Evolutionary conservation across 2,888 invertebrate species (phyloP).

Genomic region (Drosophila limbata): DNA sequence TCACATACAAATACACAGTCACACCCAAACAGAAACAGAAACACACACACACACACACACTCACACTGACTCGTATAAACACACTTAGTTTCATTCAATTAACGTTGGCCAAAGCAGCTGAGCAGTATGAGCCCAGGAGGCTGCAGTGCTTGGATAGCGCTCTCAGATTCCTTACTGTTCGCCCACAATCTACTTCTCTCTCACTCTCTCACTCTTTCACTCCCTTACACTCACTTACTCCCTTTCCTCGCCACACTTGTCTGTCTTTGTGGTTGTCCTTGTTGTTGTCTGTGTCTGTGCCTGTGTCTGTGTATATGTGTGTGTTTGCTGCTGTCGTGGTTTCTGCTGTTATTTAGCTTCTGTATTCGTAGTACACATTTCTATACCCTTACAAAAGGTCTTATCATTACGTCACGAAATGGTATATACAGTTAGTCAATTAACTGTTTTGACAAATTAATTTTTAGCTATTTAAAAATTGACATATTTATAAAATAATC

Average conservation of each 20-base stretch:
- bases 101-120: slow-evolving; percentile 46
- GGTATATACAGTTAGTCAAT: too few relatives aligned
- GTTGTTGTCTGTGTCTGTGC: slow-evolving; percentile 21
- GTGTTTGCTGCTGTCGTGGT: slow-evolving; percentile 46
- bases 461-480: too few relatives aligned
- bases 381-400: neutral
- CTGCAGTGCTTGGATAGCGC: slow-evolving; percentile 7
- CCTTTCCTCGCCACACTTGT: slow-evolving; percentile 7
- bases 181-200: slow-evolving; percentile 9
- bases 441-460: too few relatives aligned
- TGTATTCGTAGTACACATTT: slow-evolving; percentile 29
- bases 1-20: slow-evolving; percentile 1
- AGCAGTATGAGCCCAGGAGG: slow-evolving; percentile 20
- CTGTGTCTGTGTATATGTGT: slow-evolving; percentile 11
- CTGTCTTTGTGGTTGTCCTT: slow-evolving; percentile 25
- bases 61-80: slow-evolving; percentile 29
- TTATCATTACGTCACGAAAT: neutral
- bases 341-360: slow-evolving; percentile 48
- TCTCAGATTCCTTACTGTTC: slow-evolving; percentile 19
- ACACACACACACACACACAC: slow-evolving; percentile 2
- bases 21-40: slow-evolving; percentile 7
- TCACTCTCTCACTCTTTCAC: neutral
- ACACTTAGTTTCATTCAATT: slow-evolving; percentile 61
- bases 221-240: neutral
- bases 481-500: too few relatives aligned